Percentiles rank a stretch among this genome's conserved stretches.
These are phyloP conservation scores for Tachysurus vachellii DNA, from an alignment of 2,113 vertebrate species.

Conservation along the genomic window DNA sequence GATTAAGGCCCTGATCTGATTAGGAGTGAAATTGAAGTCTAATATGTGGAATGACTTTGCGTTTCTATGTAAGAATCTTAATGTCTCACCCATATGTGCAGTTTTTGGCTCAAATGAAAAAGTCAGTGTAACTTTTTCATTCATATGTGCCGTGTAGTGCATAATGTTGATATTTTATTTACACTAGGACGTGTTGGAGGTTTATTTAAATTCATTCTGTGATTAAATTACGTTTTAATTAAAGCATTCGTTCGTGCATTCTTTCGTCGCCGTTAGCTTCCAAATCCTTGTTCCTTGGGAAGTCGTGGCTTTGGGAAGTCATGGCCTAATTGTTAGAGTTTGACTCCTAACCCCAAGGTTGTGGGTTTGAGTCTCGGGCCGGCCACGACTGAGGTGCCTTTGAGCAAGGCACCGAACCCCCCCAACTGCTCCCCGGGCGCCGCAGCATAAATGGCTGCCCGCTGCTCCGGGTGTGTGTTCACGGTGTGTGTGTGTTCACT, in stretches of 20 bases:
- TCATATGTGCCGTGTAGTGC: not conserved
- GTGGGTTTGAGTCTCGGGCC: too few species aligned
- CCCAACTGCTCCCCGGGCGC: too few species aligned
- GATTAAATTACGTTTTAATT: not conserved
- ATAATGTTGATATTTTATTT: not conserved
- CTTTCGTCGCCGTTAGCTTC: not conserved
- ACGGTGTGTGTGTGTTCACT: too few species aligned
- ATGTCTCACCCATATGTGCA: too few species aligned
- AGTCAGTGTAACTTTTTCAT: not conserved
- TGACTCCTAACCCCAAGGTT: too few species aligned
- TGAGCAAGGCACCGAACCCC: too few species aligned
- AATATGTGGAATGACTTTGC: conserved; percentile 41
- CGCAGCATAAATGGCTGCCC: too few species aligned
- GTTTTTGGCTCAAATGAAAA: not conserved
- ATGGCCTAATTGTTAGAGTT: too few species aligned
- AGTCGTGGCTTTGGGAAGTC: too few species aligned
- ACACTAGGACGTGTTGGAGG: not conserved
- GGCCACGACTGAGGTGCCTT: too few species aligned
- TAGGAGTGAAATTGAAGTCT: conserved; percentile 52
- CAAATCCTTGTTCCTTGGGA: not conserved
- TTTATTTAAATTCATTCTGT: not conserved
- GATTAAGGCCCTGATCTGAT: conserved; percentile 53
- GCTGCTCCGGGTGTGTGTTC: too few species aligned
- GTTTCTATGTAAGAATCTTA: not conserved
- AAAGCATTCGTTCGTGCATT: not conserved